A percentile compares a stretch with the other conserved stretches of the same genome.
Conservation (phyloP, 2,113 vertebrate species). For the Bothrops jararaca region DNA sequence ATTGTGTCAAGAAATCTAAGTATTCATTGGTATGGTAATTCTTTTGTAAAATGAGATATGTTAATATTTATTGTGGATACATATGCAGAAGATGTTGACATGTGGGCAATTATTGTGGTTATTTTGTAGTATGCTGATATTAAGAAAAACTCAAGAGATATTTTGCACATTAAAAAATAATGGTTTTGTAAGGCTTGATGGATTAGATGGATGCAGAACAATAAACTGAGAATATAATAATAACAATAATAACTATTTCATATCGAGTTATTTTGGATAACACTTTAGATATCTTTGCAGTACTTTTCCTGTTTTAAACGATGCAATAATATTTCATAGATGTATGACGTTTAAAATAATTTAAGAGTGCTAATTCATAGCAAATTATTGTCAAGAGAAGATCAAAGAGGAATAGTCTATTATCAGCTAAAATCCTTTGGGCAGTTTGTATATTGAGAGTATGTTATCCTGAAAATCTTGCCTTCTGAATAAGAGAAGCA, state of each 20-base stretch:
- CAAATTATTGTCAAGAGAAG: background rate
- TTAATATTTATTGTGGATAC: background rate
- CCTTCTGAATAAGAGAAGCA: background rate
- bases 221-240: background rate
- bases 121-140: background rate
- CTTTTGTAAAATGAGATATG: background rate
- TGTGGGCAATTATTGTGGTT: background rate
- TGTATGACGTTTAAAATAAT: background rate
- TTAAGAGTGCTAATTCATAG: background rate
- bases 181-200: background rate
- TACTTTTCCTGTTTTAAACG: background rate
- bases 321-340: background rate
- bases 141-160: background rate
- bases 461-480: background rate
- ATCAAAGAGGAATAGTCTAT: constrained; percentile 6
- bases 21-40: constrained; percentile 84
- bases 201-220: background rate
- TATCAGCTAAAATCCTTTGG: constrained; percentile 13
- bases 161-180: background rate
- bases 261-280: background rate
- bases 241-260: background rate
- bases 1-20: constrained; percentile 97
- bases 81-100: background rate
- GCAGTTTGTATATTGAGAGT: constrained; percentile 5
- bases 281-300: background rate